A percentile compares a stretch with the other conserved stretches of the same genome.
These are phyloP conservation scores for Alca torda DNA, from an alignment of 2,797 vertebrate genomes.

Conservation along the genomic window DNA sequence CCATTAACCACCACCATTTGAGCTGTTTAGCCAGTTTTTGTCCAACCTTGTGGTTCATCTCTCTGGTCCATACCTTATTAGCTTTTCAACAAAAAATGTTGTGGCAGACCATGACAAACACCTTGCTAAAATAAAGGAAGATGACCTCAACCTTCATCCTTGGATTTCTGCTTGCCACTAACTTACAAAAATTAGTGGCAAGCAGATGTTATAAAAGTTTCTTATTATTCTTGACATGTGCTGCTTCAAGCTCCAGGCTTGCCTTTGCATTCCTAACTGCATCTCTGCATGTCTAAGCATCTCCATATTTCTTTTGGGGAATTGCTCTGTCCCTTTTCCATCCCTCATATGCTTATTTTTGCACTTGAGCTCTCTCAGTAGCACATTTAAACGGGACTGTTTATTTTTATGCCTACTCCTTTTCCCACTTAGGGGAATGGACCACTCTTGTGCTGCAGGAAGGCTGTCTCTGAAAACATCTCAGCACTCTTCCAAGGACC, in stretches of 20 bases:
- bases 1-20: not conserved
- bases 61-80: not conserved
- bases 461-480: not conserved
- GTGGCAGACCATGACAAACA: not conserved
- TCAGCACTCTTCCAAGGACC: not conserved
- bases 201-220: too few relatives aligned
- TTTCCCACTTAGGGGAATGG: not conserved
- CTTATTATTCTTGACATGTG: not conserved
- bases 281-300: not conserved
- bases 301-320: not conserved
- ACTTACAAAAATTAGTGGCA: not conserved
- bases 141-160: not conserved
- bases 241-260: not conserved
- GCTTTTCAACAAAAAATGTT: not conserved
- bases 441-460: not conserved
- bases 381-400: not conserved
- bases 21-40: not conserved
- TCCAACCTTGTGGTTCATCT: not conserved
- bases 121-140: not conserved
- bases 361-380: not conserved
- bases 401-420: not conserved
- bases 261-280: not conserved
- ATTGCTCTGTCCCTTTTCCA: not conserved
- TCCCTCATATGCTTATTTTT: not conserved
- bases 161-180: not conserved